Base-by-base conservation (phyloP, 2,113 vertebrate genomes). In the Pseudorectes ferrugineus region DNA sequence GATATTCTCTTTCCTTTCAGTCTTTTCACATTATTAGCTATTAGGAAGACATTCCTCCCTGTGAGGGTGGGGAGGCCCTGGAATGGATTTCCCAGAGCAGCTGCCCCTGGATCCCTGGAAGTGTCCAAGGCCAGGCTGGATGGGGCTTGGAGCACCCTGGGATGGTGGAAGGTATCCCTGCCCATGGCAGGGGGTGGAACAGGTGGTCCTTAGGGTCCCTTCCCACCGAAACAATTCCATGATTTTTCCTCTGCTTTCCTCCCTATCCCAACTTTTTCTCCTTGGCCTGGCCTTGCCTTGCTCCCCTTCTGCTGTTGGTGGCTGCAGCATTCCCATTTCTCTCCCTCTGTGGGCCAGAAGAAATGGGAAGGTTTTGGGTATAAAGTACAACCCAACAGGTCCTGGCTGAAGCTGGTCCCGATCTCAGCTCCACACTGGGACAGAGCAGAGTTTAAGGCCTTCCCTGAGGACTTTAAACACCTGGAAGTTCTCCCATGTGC, bases 401-500 rank as follows among this genome's bases (percentile, higher is more conserved):
- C 9, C 12, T 66, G 62, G 2, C 12, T 82, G 42, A 76, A 65
- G n/a, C 0, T n/a, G 31, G 5, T 61, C n/a, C 36, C 5, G 43
- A 0, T 16, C 49, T 31, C 16, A 3, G 52, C 22, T 9, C 15
- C 3, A 5, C 3, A 0, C 24, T 62, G 28, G 17, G 15, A 12
- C 17, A 57, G 48, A 42, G 14, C 28, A 24, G 33, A 11, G 20
- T 23, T 52, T 26, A 7, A 42, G 26, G 13, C 9, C 10, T 35
- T 57, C 19, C 12, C 14, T 14, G 24, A 16, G 17, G 26, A 3
- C 10, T 85, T 29, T 4, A 36, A 42, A 14, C 2, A 76, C 6
- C 10, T 42, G 10, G 2, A 35, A 45, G 46, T 1, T 80, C 58
- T 75, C 2, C 2, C 0, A 0, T 2, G 23, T 12, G 8, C 48